Evolutionary conservation across 2,888 invertebrate genomes (phyloP).

Genomic region (Homarus gammarus): DNA sequence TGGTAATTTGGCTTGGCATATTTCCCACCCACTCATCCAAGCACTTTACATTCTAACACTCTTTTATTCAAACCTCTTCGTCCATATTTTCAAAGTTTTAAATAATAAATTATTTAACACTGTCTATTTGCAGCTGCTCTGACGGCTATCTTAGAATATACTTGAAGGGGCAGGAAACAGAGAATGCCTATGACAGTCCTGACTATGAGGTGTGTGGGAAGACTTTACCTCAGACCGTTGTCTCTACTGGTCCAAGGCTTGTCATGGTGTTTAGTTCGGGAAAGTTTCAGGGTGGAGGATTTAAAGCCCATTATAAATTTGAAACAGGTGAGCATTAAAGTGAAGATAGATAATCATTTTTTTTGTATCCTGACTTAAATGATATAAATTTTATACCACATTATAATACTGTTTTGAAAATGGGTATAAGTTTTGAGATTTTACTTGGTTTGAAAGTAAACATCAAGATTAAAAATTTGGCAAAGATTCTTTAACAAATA

Average conservation of each 20-base stretch:
- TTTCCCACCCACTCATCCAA: too few relatives aligned
- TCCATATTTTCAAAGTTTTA: neutral
- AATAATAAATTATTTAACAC: neutral
- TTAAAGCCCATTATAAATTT: constrained; percentile 92
- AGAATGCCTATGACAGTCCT: constrained; percentile 89
- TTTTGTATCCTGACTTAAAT: neutral
- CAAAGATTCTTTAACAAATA: too few relatives aligned
- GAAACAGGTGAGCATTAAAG: constrained; percentile 84
- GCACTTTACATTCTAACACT: too few relatives aligned
- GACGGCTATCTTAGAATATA: constrained; percentile 95
- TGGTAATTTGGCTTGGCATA: too few relatives aligned
- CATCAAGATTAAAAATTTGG: too few relatives aligned
- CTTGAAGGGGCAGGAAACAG: constrained; percentile 94
- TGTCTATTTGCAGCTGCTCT: constrained; percentile 79
- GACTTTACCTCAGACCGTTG: constrained; percentile 87
- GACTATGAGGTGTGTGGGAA: constrained; percentile 95
- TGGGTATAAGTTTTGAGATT: too few relatives aligned
- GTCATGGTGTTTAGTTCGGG: constrained; percentile 97
- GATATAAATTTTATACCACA: too few relatives aligned
- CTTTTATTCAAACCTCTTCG: too few relatives aligned
- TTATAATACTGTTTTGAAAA: too few relatives aligned
- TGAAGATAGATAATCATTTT: neutral
- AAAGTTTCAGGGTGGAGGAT: constrained; percentile 92
- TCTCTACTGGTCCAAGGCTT: constrained; percentile 93
- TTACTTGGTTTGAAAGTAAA: too few relatives aligned